A percentile compares a stretch with the other conserved stretches of the same genome.
Conservation (phyloP, 2,797 vertebrate genomes). For the Anabacerthia variegaticeps region DNA sequence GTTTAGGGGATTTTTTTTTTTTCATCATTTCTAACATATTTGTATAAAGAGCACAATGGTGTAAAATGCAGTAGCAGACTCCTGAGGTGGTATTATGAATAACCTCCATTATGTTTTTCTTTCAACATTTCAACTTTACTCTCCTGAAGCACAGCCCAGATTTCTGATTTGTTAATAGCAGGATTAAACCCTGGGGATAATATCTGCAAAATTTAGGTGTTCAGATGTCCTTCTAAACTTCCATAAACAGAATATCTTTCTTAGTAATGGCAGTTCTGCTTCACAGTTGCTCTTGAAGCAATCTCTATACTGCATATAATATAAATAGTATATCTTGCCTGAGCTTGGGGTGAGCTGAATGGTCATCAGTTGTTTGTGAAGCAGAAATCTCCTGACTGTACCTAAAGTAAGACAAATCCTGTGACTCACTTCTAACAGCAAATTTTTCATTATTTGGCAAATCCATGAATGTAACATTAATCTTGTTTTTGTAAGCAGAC, state of each 20-base stretch:
- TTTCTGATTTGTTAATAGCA: background rate
- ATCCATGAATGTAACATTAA: background rate
- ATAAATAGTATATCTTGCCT: background rate
- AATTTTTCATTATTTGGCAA: background rate
- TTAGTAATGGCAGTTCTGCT: background rate
- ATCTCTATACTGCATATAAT: background rate
- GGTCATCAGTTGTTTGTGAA: background rate
- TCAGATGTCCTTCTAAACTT: background rate
- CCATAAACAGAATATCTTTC: background rate
- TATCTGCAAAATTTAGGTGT: background rate
- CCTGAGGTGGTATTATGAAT: background rate
- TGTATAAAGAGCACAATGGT: background rate
- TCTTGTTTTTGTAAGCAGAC: background rate
- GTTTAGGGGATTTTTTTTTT: background rate
- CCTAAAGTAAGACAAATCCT: background rate
- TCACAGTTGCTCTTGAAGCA: background rate
- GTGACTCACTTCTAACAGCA: background rate
- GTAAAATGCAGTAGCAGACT: background rate
- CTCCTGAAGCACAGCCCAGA: background rate
- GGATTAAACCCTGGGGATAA: background rate
- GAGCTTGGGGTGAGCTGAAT: background rate
- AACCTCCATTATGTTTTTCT: background rate
- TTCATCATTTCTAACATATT: background rate
- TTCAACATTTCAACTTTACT: background rate
- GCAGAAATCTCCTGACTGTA: background rate